Evolutionary conservation across 2,797 vertebrate genomes (phyloP).

Genomic region (Thaleichthys pacificus): DNA sequence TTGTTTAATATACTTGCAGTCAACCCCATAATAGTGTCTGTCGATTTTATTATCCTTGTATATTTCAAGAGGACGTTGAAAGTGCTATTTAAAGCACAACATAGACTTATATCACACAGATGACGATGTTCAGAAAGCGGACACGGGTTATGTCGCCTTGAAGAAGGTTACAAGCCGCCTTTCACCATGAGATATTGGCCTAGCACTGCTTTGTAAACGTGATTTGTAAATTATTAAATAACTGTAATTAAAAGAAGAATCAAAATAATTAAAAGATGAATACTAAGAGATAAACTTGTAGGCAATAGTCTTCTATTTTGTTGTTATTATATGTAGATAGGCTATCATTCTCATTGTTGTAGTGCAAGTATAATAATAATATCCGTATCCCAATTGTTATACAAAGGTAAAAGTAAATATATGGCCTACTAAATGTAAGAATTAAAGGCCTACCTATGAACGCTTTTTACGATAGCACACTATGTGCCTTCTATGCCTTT

Average conservation of each 20-base stretch:
- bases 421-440: too few relatives aligned
- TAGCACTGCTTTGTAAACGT: not conserved
- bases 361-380: not conserved
- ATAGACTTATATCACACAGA: conserved; percentile 2
- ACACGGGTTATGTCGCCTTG: not conserved
- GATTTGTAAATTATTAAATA: not conserved
- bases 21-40: conserved; percentile 10
- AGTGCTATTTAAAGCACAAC: conserved; percentile 17
- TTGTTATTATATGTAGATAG: not conserved
- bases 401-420: too few relatives aligned
- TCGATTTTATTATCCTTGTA: conserved; percentile 3
- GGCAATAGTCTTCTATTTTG: not conserved
- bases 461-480: too few relatives aligned
- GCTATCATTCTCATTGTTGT: not conserved
- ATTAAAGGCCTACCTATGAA: too few relatives aligned
- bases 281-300: too few relatives aligned
- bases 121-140: not conserved
- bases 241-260: not conserved
- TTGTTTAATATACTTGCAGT: not conserved
- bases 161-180: not conserved
- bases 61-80: conserved; percentile 9
- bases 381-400: too few relatives aligned
- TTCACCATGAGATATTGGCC: not conserved
- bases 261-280: not conserved
- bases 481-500: too few relatives aligned